Base-by-base conservation (phyloP, 2,797 vertebrate genomes). In the Xenops minutus region DNA sequence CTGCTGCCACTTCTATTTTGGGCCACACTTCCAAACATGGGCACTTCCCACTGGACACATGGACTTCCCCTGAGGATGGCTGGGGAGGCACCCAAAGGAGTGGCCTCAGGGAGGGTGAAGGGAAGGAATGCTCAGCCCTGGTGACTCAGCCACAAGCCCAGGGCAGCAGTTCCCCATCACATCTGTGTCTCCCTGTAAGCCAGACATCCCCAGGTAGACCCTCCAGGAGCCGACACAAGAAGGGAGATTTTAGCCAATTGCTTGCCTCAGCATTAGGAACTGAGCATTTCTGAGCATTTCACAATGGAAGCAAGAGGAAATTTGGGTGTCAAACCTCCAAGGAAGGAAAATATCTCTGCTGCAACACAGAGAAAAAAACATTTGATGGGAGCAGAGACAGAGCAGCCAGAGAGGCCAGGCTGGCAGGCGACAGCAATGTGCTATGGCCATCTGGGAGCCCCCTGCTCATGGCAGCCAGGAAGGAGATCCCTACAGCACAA, bases 1-100 rank as follows among this genome's bases (percentile, higher is more conserved):
- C 77, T 8, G 8, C 69, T 51, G 71, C 62, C 71, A 48, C 1
- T 0, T 26, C 89, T 96, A 93, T 91, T 96, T 93, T 48, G 51
- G 72, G 88, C 61, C 52, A 39, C 0, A 1, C 36, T 97, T 92
- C 95, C 95, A 90, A 96, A 96, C 74, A 82, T 48, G 89, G 97
- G 61, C 85, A 46, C 67, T 92, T 90, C 71, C 88, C 3, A 0
- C 44, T 5, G 22, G 78, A 27, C 64, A 51, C 84, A 15, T 3
- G 1, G 85, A 55, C 12, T 55, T 63, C 12, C 82, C 71, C 58
- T 1, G 8, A 36, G 80, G 26, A 14, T 3, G 32, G 63, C 68
- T 88, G 73, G 55, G 64, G 63, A 74, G 66, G 71, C 85, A 87
- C 80, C 74, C 76, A 37, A 43, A 54, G 68, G 74, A 91, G 75